phyloP scores from a whole-genome alignment of 2,797 vertebrate species.

The Eutrigla gurnardus region DNA sequence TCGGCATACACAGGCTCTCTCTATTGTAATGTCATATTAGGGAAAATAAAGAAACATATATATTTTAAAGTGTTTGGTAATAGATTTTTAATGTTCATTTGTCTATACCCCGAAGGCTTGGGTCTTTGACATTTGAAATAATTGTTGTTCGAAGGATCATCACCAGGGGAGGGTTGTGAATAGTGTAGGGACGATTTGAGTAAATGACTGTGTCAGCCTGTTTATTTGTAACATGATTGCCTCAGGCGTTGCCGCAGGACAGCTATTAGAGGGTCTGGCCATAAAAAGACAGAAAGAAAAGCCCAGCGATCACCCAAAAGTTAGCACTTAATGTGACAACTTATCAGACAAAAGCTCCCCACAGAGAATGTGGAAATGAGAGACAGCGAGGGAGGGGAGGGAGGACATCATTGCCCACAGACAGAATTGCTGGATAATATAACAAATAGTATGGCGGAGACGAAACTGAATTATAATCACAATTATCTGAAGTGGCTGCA shows the following conservation, averaged over 20 bases:
- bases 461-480: slow-evolving; percentile 65
- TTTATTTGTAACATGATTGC: slow-evolving; percentile 98
- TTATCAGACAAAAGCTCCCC: slow-evolving; percentile 94
- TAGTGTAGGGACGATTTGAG: slow-evolving; percentile 98
- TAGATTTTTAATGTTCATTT: slow-evolving; percentile 99
- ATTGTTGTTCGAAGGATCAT: slow-evolving; percentile 99
- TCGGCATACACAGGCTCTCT: slow-evolving; percentile 15
- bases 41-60: slow-evolving; percentile 70
- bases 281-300: slow-evolving; percentile 90
- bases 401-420: slow-evolving; percentile 54
- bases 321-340: slow-evolving; percentile 98
- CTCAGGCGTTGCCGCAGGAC: slow-evolving; percentile 92
- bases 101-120: slow-evolving; percentile 92
- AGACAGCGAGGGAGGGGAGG: slow-evolving; percentile 51
- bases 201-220: slow-evolving; percentile 99
- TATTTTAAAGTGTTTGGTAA: slow-evolving; percentile 93
- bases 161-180: slow-evolving; percentile 97
- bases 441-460: slow-evolving; percentile 41
- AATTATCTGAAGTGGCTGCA: slow-evolving; percentile 67
- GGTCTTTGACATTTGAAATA: slow-evolving; percentile 99
- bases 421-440: slow-evolving; percentile 56
- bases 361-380: slow-evolving; percentile 78
- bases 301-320: slow-evolving; percentile 93
- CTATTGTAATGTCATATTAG: slow-evolving; percentile 45
- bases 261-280: slow-evolving; percentile 95